These are phyloP conservation scores for Oxygymnocypris stewartii DNA, from an alignment of 2,113 vertebrate genomes.

Conservation along the genomic window DNA sequence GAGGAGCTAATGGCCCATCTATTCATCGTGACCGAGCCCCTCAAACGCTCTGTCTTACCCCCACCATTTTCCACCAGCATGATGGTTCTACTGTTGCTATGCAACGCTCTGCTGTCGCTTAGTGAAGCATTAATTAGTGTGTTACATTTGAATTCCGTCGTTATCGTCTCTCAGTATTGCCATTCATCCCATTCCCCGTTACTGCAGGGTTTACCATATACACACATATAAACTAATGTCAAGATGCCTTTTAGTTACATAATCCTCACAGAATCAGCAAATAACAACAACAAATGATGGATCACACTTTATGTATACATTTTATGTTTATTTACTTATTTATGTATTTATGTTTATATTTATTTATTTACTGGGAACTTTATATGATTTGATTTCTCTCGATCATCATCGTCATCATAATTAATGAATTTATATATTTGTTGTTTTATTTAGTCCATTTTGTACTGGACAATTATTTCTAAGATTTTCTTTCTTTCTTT, in stretches of 20 bases:
- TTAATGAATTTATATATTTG: too few relatives aligned
- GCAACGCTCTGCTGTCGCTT: slow-evolving; percentile 53
- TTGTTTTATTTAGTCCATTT: too few relatives aligned
- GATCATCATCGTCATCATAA: too few relatives aligned
- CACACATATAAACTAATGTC: not conserved
- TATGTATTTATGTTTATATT: too few relatives aligned
- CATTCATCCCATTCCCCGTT: not conserved
- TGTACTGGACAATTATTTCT: too few relatives aligned
- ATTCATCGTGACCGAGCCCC: slow-evolving; percentile 32
- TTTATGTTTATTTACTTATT: too few relatives aligned
- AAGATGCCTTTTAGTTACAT: not conserved
- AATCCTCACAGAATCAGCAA: not conserved
- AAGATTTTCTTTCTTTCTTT: too few relatives aligned
- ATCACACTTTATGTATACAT: too few relatives aligned
- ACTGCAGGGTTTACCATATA: not conserved
- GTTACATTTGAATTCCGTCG: slow-evolving; percentile 49
- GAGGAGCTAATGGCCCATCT: slow-evolving; percentile 33
- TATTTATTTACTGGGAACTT: too few relatives aligned
- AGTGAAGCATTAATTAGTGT: slow-evolving; percentile 57
- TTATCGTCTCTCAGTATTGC: slow-evolving; percentile 46
- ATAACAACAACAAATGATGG: not conserved
- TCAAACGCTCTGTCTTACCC: slow-evolving; percentile 13
- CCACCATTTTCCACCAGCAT: slow-evolving; percentile 40
- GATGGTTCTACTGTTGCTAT: slow-evolving; percentile 56
- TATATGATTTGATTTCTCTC: too few relatives aligned